Evolutionary conservation across 2,888 invertebrate species (phyloP).

Genomic region (Desoria tigrina): DNA sequence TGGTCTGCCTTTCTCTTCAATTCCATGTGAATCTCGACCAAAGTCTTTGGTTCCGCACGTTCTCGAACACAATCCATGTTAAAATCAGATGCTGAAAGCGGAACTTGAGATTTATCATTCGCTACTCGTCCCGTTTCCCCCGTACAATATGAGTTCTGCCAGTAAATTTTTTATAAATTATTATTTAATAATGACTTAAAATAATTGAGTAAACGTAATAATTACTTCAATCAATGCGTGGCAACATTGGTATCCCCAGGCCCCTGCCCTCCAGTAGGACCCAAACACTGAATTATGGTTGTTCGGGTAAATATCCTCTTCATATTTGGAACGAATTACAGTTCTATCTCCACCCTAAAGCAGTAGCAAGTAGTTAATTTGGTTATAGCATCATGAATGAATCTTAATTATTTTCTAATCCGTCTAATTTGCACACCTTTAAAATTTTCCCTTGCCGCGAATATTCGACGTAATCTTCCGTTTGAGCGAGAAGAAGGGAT

Average conservation of each 20-base stretch:
- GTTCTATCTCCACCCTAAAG: too few relatives aligned
- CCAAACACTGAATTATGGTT: too few relatives aligned
- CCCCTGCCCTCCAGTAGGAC: too few relatives aligned
- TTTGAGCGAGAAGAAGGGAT: slow-evolving; percentile 87
- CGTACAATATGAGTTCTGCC: slow-evolving; percentile 79
- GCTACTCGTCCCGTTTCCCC: slow-evolving; percentile 68
- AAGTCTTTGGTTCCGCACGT: slow-evolving; percentile 41
- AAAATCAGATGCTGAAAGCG: slow-evolving; percentile 14
- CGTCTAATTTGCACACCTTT: too few relatives aligned
- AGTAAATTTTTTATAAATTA: slow-evolving; percentile 10
- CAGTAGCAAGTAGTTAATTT: too few relatives aligned
- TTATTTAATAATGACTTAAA: neutral
- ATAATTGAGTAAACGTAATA: too few relatives aligned
- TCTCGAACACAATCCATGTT: slow-evolving; percentile 14
- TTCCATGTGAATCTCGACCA: slow-evolving; percentile 54
- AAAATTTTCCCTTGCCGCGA: slow-evolving; percentile 84
- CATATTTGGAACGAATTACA: too few relatives aligned
- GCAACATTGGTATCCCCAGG: too few relatives aligned
- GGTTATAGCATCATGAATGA: too few relatives aligned
- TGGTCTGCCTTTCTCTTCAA: slow-evolving; percentile 56
- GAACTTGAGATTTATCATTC: slow-evolving; percentile 47
- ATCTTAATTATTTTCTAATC: neutral
- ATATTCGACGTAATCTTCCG: slow-evolving; percentile 94
- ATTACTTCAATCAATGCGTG: too few relatives aligned
- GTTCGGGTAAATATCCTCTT: too few relatives aligned